phyloP scores from a whole-genome alignment of 2,888 invertebrate species.

The Drosophila seclusa region DNA sequence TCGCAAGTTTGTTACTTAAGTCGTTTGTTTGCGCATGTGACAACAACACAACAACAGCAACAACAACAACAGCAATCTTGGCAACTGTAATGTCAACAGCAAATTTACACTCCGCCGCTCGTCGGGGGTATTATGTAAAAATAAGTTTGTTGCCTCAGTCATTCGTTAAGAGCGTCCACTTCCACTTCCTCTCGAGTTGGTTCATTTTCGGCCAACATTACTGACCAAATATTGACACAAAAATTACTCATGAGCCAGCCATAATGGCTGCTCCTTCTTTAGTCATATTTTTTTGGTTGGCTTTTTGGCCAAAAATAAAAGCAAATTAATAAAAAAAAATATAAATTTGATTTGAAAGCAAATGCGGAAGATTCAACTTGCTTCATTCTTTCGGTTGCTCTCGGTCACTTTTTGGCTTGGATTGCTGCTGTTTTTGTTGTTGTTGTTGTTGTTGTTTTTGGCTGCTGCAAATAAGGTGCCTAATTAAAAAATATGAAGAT shows the following conservation, averaged over 20 bases:
- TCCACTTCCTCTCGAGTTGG: conserved; percentile 28
- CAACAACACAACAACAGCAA: conserved; percentile 54
- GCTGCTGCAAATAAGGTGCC: conserved; percentile 72
- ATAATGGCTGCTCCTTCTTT: conserved; percentile 19
- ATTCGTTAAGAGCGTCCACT: conserved; percentile 24
- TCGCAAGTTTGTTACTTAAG: conserved; percentile 58
- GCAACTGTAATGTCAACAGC: conserved; percentile 44
- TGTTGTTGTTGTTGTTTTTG: conserved; percentile 31
- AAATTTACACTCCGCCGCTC: conserved; percentile 11
- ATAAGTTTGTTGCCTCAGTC: conserved; percentile 53
- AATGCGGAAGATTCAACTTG: conserved; percentile 70
- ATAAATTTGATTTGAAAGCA: conserved; percentile 38
- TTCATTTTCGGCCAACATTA: conserved; percentile 11
- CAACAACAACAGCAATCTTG: conserved; percentile 21
- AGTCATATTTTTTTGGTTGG: conserved; percentile 3
- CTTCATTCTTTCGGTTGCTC: conserved; percentile 20
- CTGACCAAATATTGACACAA: conserved; percentile 51
- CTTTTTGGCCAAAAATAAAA: conserved; percentile 59
- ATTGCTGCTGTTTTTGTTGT: conserved; percentile 32
- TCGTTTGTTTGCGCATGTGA: conserved; percentile 65
- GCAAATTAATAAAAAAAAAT: conserved; percentile 47
- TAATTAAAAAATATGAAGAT: conserved; percentile 56
- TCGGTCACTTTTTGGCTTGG: conserved; percentile 7
- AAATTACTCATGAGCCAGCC: conserved; percentile 32
- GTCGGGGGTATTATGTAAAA: conserved; percentile 49